Evolutionary conservation across 2,797 vertebrate genomes (phyloP).

Genomic region (Chaetodon trifasciatus): DNA sequence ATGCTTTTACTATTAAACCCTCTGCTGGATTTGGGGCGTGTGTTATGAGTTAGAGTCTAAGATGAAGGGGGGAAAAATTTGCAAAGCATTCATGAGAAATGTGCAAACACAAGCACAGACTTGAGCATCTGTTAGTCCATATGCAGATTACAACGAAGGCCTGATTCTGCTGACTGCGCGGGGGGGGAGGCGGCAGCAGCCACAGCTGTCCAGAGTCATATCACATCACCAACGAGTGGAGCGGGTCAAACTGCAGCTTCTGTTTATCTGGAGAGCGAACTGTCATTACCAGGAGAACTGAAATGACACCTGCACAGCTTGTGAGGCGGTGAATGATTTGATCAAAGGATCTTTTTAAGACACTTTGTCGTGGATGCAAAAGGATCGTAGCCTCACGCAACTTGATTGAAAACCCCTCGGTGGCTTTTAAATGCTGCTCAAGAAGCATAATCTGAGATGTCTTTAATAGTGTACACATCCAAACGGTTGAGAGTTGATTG

Average conservation of each 20-base stretch:
- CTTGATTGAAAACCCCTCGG: constrained; percentile 13
- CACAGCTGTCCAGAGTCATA: constrained; percentile 77
- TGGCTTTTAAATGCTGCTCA: constrained; percentile 20
- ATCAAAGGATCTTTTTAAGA: constrained; percentile 53
- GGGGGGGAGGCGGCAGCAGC: constrained; percentile 13
- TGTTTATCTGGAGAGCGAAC: constrained; percentile 43
- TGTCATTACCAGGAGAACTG: constrained; percentile 36
- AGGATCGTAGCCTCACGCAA: neutral
- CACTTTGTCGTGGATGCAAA: constrained; percentile 7
- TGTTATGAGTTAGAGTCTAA: constrained; percentile 30
- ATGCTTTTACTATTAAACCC: constrained; percentile 31
- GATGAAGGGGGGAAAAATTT: constrained; percentile 26
- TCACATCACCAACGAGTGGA: constrained; percentile 59
- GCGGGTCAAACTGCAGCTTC: constrained; percentile 48
- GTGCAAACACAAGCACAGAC: constrained; percentile 67
- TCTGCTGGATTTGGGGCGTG: constrained; percentile 29
- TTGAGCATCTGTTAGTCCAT: constrained; percentile 74
- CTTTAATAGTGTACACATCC: constrained; percentile 9
- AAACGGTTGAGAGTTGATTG: neutral
- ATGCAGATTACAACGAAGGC: constrained; percentile 73
- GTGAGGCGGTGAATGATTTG: constrained; percentile 26
- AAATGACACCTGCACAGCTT: constrained; percentile 31
- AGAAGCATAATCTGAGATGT: neutral
- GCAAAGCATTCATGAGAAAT: constrained; percentile 47
- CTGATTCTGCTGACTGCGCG: constrained; percentile 70